Conservation (phyloP, 2,113 vertebrate genomes). For the Uria aalge region DNA sequence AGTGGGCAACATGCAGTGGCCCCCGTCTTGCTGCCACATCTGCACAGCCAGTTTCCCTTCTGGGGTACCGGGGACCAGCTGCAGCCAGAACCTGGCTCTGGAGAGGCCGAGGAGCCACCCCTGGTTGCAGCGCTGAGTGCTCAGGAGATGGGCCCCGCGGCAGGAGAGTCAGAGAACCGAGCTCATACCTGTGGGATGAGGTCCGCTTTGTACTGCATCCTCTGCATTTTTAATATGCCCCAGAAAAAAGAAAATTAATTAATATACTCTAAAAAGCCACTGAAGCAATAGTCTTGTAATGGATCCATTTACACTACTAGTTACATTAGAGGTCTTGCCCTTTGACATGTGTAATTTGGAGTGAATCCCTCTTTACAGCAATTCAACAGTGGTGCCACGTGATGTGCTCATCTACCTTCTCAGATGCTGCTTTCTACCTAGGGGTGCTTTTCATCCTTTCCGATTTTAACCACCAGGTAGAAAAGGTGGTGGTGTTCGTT, state of each 20-base stretch:
- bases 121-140: fast-evolving
- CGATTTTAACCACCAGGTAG: not conserved
- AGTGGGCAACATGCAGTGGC: not conserved
- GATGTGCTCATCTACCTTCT: not conserved
- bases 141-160: not conserved
- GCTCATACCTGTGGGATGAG: not conserved
- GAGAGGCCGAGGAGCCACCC: not conserved
- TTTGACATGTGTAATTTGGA: not conserved
- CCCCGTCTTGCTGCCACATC: not conserved
- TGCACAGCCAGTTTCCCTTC: not conserved
- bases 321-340: not conserved
- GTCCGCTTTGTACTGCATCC: not conserved
- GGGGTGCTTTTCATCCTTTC: not conserved
- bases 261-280: not conserved
- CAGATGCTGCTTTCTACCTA: not conserved
- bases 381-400: not conserved
- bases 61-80: not conserved
- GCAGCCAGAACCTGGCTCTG: not conserved
- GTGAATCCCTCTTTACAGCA: not conserved
- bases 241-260: not conserved
- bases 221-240: not conserved
- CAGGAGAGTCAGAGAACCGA: not conserved
- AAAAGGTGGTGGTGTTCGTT: not conserved
- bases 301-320: not conserved
- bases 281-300: not conserved